These are phyloP conservation scores for Rhadinocentrus ornatus DNA, from an alignment of 2,797 vertebrate species.

Conservation along the genomic window DNA sequence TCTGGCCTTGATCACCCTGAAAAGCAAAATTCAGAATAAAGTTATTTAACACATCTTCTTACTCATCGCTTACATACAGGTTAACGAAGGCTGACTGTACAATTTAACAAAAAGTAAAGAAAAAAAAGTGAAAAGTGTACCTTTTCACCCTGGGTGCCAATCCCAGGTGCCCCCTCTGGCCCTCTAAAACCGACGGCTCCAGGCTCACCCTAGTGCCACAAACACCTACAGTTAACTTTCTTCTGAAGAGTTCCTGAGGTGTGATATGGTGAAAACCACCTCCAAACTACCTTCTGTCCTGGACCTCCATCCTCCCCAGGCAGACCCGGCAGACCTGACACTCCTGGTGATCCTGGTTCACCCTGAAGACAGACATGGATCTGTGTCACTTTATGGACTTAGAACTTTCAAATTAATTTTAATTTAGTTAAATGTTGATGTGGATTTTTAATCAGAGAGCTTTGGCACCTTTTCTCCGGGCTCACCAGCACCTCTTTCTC, in stretches of 20 bases:
- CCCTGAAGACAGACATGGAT: conserved; percentile 77
- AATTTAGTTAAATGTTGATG: background rate
- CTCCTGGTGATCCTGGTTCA: conserved; percentile 86
- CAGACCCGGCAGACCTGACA: conserved; percentile 87
- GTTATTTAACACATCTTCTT: background rate
- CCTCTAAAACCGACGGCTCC: conserved; percentile 85
- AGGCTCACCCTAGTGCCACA: conserved; percentile 84
- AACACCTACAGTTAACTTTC: conserved; percentile 2
- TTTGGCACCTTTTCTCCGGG: conserved; percentile 84
- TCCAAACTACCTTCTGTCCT: conserved; percentile 87
- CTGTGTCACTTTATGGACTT: background rate
- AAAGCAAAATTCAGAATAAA: background rate
- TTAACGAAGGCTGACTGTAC: background rate
- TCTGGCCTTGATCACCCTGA: conserved; percentile 91
- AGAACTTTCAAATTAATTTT: background rate
- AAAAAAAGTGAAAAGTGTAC: conserved; percentile 68
- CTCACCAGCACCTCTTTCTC: conserved; percentile 87
- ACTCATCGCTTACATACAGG: background rate
- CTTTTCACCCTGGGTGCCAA: conserved; percentile 91
- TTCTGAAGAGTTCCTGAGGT: background rate
- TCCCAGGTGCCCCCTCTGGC: conserved; percentile 84
- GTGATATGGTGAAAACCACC: background rate
- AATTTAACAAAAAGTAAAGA: background rate
- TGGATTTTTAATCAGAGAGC: background rate
- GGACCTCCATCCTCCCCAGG: conserved; percentile 91